A percentile compares a stretch with the other conserved stretches of the same genome.
These are phyloP conservation scores for Coenobita brevimanus DNA, from an alignment of 1,140 invertebrate genomes.

Conservation along the genomic window DNA sequence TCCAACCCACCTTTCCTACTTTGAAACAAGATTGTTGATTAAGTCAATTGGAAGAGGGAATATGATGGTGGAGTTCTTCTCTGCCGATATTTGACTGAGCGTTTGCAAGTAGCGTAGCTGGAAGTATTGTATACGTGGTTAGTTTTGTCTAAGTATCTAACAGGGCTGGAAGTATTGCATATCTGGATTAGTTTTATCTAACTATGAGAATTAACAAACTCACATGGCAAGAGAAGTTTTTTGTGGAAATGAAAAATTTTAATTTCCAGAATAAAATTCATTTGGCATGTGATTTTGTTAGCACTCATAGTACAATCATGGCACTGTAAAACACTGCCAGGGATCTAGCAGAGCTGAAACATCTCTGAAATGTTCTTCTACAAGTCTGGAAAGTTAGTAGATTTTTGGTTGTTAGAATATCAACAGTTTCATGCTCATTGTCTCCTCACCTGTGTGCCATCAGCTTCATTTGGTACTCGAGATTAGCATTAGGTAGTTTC, in stretches of 20 bases:
- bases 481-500: too few species aligned
- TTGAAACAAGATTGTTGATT: constrained; percentile 65
- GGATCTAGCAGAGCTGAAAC: constrained; percentile 47
- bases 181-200: too few species aligned
- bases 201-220: too few species aligned
- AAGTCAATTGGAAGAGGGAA: constrained; percentile 66
- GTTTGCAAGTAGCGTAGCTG: constrained; percentile 65
- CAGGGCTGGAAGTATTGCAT: too few species aligned
- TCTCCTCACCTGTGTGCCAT: background rate
- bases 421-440: constrained; percentile 18
- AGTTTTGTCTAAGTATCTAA: constrained; percentile 36
- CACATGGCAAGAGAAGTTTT: too few species aligned
- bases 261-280: too few species aligned
- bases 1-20: constrained; percentile 65
- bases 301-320: too few species aligned
- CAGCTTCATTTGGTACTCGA: too few species aligned
- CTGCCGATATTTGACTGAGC: constrained; percentile 64
- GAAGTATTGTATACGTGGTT: constrained; percentile 58
- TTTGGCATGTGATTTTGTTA: too few species aligned
- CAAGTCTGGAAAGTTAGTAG: constrained; percentile 45
- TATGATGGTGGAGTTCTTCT: constrained; percentile 65
- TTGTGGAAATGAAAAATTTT: too few species aligned
- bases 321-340: background rate
- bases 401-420: constrained; percentile 17
- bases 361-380: constrained; percentile 33